phyloP scores from a whole-genome alignment of 2,113 vertebrate genomes.

The Rhabdomys dilectus region DNA sequence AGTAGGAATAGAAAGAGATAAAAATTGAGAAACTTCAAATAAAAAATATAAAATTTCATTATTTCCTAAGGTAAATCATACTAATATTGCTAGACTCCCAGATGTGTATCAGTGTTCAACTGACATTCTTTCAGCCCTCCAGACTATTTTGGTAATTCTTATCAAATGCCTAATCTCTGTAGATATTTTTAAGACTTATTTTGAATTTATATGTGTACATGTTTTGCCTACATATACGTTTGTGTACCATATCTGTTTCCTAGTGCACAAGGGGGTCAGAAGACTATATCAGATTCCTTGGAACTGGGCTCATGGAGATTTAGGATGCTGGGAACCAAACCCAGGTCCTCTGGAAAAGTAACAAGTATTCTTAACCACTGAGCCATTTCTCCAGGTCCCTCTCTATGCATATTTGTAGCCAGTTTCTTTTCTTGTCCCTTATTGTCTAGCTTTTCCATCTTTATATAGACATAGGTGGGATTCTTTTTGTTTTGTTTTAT shows the following conservation, averaged over 20 bases:
- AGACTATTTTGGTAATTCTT: constrained; percentile 10
- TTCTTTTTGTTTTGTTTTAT: neutral
- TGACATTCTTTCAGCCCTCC: neutral
- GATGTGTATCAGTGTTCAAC: neutral
- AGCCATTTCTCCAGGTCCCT: neutral
- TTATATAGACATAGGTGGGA: neutral
- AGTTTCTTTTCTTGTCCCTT: constrained; percentile 22
- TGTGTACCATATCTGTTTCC: neutral
- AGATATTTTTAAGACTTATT: neutral
- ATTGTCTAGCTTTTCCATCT: constrained; percentile 26
- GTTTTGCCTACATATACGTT: neutral
- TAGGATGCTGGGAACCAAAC: neutral
- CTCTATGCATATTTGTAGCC: neutral
- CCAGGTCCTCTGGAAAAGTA: neutral
- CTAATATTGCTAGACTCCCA: neutral
- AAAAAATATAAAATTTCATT: constrained; percentile 28
- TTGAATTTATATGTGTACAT: neutral
- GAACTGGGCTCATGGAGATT: neutral
- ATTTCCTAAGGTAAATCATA: neutral
- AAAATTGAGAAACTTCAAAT: constrained; percentile 1
- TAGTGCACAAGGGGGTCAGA: neutral
- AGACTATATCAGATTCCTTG: neutral
- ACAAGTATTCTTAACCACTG: neutral
- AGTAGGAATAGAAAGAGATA: too few relatives aligned
- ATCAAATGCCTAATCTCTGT: neutral